Base-by-base conservation (phyloP, 2,888 invertebrate species). In the Tortrix viridana region DNA sequence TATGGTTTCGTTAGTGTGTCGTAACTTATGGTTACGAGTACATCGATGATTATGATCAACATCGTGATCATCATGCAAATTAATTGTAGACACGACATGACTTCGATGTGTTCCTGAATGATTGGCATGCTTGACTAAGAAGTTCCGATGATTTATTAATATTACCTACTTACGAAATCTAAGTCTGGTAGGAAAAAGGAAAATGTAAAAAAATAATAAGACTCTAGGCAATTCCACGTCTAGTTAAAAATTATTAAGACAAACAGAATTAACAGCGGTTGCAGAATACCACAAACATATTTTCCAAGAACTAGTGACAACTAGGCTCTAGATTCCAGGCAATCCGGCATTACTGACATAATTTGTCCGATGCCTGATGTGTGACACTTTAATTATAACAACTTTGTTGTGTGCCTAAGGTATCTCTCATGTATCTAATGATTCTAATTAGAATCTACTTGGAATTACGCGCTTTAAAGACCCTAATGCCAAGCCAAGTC, bases 271-370 rank as follows among this genome's bases (percentile, higher is more conserved):
- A 57, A 16, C 37, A 32, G 20, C 19, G 32, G 43, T 52, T 63
- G 58, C 57, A 41, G 46, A 56, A 57, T 44, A 56, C 46, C 32
- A 16, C 60, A 46, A 41, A 50, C 32, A 50, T 57, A 50, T 46
- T 56, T 32, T 32, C 32, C 32, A 23, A 23, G 62, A 46, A 32
- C 22, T 41, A 12, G 47, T 12, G 20, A 32, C 53, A 26, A 22
- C 44, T 19, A 22, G 12, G 44, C 19, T 53, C 53, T 14, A 41
- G 53, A 52, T 58, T 46, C 52, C 52, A 53, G 16, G 14, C 41
- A 53, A 47, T 23, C 46, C 12, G 22, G 41, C 57, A 47, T 47
- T 47, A 26, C 26, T 52, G 18, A 26, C 47, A 32, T 61, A 48
- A 37, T 62, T 58, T 58, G 47, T 26, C 46, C 46, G 52, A 53